A percentile compares a stretch with the other conserved stretches of the same genome.
These are phyloP conservation scores for Zaprionus lineosus DNA, from an alignment of 2,888 invertebrate species.

Conservation along the genomic window DNA sequence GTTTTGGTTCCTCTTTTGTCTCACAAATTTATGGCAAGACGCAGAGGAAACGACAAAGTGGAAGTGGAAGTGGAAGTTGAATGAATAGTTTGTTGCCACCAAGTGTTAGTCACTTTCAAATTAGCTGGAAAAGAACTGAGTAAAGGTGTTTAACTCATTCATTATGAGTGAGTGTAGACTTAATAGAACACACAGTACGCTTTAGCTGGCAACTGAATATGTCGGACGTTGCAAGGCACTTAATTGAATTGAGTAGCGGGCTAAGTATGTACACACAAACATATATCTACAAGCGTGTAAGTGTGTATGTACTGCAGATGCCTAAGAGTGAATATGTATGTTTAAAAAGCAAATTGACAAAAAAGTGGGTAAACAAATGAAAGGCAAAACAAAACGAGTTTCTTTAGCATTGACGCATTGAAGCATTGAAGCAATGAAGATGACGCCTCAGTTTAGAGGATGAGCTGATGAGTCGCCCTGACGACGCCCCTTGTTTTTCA, in stretches of 20 bases:
- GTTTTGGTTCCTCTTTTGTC: conserved; percentile 33
- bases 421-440: too few species aligned
- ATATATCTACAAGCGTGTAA: conserved; percentile 9
- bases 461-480: conserved; percentile 41
- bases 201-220: conserved; percentile 22
- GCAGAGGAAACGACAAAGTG: conserved; percentile 65
- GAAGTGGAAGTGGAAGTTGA: conserved; percentile 63
- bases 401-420: conserved; percentile 12
- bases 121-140: conserved; percentile 43
- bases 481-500: conserved; percentile 68
- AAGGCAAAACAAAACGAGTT: conserved; percentile 29
- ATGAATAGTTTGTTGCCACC: conserved; percentile 20
- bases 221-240: conserved; percentile 40
- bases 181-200: conserved; percentile 24
- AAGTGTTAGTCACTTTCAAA: conserved; percentile 56
- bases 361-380: conserved; percentile 69
- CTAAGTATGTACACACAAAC: neutral
- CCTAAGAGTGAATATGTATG: too few species aligned
- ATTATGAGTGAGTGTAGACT: conserved; percentile 11
- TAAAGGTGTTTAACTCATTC: conserved; percentile 1
- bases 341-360: conserved; percentile 23
- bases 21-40: conserved; percentile 43
- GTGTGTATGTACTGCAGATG: neutral
- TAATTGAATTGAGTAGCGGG: conserved; percentile 32
- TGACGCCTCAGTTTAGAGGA: conserved; percentile 14